Base-by-base conservation (phyloP, 2,888 invertebrate genomes). In the Drepana falcataria region DNA sequence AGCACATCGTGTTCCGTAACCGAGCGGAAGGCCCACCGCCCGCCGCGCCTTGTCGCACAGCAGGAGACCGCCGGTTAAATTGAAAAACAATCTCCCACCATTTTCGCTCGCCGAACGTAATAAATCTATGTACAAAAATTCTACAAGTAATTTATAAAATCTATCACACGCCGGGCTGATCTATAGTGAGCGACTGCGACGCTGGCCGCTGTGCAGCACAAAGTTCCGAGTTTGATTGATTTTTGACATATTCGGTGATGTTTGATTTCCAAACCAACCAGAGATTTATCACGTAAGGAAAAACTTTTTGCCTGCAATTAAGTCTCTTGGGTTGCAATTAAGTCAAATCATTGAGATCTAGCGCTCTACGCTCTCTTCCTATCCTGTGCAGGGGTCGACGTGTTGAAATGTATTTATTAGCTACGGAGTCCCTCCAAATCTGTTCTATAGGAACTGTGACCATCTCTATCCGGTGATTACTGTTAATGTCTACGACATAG, bases 81-180 rank as follows among this genome's bases (percentile, higher is more conserved):
- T 91, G 91, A 91, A 91, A 91, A 91, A 91, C 91, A 90, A 91
- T 90, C 91, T 90, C 90, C 89, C 86, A 85, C 88, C 87, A 91
- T 90, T 91, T 91, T 91, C 88, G 87, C 88, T 84, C 84, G 84
- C 82, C 85, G 86, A 86, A 83, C 84, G 87, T 89, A 89, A 91
- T 91, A 91, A 91, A 91, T 91, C 91, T 91, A 91, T 90, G 91
- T 91, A 91, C 88, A 89, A 88, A 90, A 90, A 90, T 89, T 87
- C 85, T 87, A 88, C 89, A 85, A 86, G 83, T 85, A 90, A 89
- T 91, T 91, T 90, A 88, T 91, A 84, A 89, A 91, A 90, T 87
- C 84, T 88, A 89, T 88, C 83, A 73, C 75, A 77, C 74, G 70
- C 73, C 73, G 70, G 74, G 68, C 71, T 76, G 76, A 82, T 84